These are phyloP conservation scores for Tridacna gigas DNA, from an alignment of 2,888 invertebrate species.

Conservation along the genomic window DNA sequence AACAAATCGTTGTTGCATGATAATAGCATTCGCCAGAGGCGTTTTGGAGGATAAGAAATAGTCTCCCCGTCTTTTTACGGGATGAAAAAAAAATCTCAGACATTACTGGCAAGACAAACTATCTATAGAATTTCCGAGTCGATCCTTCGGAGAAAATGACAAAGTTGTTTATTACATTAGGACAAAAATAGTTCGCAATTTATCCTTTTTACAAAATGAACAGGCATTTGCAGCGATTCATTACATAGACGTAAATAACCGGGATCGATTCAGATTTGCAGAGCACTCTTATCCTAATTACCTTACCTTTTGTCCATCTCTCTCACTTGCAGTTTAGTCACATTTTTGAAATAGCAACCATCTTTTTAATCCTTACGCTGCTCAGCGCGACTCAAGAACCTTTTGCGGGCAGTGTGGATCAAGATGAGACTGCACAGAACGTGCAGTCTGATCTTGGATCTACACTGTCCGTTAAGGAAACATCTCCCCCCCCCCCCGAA, in stretches of 20 bases:
- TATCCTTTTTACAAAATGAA: constrained; percentile 28
- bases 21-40: neutral
- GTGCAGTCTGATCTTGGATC: no score
- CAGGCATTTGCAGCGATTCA: constrained; percentile 17
- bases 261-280: neutral
- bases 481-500: no score
- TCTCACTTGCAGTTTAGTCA: no score
- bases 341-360: no score
- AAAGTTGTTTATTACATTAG: constrained; percentile 22
- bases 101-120: neutral
- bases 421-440: no score
- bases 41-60: constrained; percentile 1
- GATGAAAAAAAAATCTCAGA: neutral
- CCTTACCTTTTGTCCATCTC: no score
- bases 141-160: constrained; percentile 26
- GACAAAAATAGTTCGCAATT: constrained; percentile 25
- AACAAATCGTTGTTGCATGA: no score
- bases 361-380: no score
- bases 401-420: no score
- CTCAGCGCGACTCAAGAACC: no score
- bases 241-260: constrained; percentile 2
- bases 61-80: neutral
- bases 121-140: constrained; percentile 18
- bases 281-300: no score
- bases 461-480: no score